Evolutionary conservation across 2,888 invertebrate species (phyloP), one percentile per base, ranked within the genome.

Genomic region (Clistopyga incitator): DNA sequence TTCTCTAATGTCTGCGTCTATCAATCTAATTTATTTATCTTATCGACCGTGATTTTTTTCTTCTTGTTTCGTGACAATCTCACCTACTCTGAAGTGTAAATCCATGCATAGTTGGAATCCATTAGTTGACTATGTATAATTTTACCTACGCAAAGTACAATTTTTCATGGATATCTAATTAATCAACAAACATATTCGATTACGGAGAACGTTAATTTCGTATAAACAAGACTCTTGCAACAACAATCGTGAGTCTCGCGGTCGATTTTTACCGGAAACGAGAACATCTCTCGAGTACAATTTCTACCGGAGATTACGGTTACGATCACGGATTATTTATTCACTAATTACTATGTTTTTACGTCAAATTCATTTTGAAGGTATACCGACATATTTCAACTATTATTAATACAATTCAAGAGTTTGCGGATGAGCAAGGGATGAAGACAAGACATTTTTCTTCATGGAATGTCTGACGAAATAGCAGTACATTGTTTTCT

Each of bases 401-500:
- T 67, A 42, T 64, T 38, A 64, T 10, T 42, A 38, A 64, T 64
- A 18, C 6, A 64, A 64, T 64, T 64, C 38, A 4, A 59, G 45
- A 42, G 42, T 61, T 64, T 42, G 59, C 64, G 47, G 42, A 64
- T 47, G 42, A 72, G 67, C 81, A 52, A 72, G 64, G 59, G 54
- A 34, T 38, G 20, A 42, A 13, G 20, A 45, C 42, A 18, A 18
- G 77, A 82, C 56, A 25, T 72, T 45, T 67, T 82, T 59, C 34
- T 56, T 75, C 78, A 65, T 78, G 84, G 84, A 84, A 84, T 84
- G 80, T 84, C 61, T 78, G 68, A 81, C 74, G 80, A 84, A 80
- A 64, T 70, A 76, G 47, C 78, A 65, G 78, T 75, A 18, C 13
- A 25, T 70, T 47, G 50, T 47, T 29, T 59, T 79, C 47, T 18